phyloP scores from a whole-genome alignment of 1,140 invertebrate species.

The Lanistes nyassanus region DNA sequence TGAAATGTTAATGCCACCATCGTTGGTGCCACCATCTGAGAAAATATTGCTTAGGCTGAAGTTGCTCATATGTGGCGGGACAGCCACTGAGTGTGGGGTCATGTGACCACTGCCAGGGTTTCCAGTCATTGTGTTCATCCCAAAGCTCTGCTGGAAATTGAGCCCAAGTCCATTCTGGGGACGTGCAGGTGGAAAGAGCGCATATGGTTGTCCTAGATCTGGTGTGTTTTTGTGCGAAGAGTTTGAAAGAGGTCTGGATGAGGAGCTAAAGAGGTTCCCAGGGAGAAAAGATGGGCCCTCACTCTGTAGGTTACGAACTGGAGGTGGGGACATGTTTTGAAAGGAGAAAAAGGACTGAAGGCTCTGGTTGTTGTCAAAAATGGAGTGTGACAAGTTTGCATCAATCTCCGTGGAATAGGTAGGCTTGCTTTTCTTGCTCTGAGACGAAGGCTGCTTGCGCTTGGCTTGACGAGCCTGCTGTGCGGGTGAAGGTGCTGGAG shows the following conservation, averaged over 20 bases:
- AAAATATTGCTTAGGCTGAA: conserved; percentile 66
- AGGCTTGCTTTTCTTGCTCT: conserved; percentile 50
- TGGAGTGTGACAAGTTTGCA: conserved; percentile 50
- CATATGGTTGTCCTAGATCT: conserved; percentile 56
- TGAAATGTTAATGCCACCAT: conserved; percentile 60
- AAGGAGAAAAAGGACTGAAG: conserved; percentile 59
- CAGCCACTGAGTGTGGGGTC: conserved; percentile 59
- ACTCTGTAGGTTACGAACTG: conserved; percentile 49
- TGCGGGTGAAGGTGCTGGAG: conserved; percentile 4
- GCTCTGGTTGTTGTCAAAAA: conserved; percentile 63
- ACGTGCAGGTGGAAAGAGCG: conserved; percentile 60
- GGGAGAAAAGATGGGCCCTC: conserved; percentile 58
- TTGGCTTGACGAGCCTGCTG: conserved; percentile 25
- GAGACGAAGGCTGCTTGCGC: conserved; percentile 31
- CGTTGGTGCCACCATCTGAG: conserved; percentile 57
- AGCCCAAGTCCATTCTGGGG: conserved; percentile 64
- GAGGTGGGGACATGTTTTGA: conserved; percentile 57
- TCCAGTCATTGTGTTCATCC: conserved; percentile 63
- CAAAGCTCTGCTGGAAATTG: conserved; percentile 66
- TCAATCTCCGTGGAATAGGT: conserved; percentile 52
- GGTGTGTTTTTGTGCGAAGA: conserved; percentile 53
- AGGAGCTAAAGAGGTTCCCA: conserved; percentile 54
- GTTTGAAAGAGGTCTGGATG: conserved; percentile 50
- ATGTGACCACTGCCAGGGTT: conserved; percentile 53
- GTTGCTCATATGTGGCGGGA: conserved; percentile 64